These are phyloP conservation scores for Catocala fraxini DNA, from an alignment of 2,888 invertebrate genomes.

Conservation along the genomic window DNA sequence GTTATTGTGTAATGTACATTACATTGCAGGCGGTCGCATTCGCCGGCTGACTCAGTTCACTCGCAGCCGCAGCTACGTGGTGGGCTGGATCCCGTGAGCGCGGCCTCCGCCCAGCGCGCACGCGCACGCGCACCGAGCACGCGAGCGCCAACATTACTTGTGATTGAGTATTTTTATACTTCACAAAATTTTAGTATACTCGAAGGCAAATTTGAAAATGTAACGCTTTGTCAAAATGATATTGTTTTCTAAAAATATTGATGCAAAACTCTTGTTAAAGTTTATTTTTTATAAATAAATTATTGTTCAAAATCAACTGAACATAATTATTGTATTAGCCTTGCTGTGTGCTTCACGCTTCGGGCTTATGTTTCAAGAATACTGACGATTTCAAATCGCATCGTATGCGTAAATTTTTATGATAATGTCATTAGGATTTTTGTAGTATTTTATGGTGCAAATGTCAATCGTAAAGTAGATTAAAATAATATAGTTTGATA, in stretches of 20 bases:
- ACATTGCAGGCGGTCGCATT: slow-evolving; percentile 89
- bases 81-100: slow-evolving; percentile 89
- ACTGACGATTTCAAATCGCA: slow-evolving; percentile 7
- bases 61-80: slow-evolving; percentile 92
- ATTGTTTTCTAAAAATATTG: too few relatives aligned
- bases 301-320: too few relatives aligned
- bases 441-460: slow-evolving; percentile 21
- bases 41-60: slow-evolving; percentile 93
- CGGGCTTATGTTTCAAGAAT: slow-evolving; percentile 10
- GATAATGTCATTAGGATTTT: slow-evolving; percentile 13
- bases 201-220: too few relatives aligned
- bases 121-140: slow-evolving; percentile 25
- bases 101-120: slow-evolving; percentile 24
- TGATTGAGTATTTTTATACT: slow-evolving; percentile 52
- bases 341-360: slow-evolving; percentile 17
- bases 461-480: slow-evolving; percentile 13
- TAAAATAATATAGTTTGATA: slow-evolving; percentile 14
- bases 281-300: too few relatives aligned
- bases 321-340: slow-evolving; percentile 1
- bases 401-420: slow-evolving; percentile 6
- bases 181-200: background rate
- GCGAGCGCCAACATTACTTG: slow-evolving; percentile 31
- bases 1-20: background rate
- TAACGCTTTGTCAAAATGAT: too few relatives aligned
- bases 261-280: too few relatives aligned